Percentiles rank a stretch among this genome's conserved stretches.
These are phyloP conservation scores for Hephaestus fuliginosus DNA, from an alignment of 2,797 vertebrate genomes.

Conservation along the genomic window DNA sequence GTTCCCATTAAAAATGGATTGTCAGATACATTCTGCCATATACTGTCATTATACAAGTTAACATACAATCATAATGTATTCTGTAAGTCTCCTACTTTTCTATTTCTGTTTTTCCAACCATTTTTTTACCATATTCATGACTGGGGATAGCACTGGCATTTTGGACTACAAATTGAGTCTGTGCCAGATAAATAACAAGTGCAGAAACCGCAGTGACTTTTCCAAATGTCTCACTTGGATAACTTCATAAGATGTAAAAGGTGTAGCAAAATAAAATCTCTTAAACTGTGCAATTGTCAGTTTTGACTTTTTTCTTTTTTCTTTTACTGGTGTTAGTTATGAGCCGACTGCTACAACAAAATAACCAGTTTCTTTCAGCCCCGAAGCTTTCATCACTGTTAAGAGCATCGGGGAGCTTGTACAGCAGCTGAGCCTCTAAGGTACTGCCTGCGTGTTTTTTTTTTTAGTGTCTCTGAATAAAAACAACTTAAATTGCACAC, in stretches of 20 bases:
- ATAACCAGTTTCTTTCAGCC: not conserved
- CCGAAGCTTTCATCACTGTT: not conserved
- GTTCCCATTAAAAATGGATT: constrained; percentile 69
- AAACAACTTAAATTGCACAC: constrained; percentile 59
- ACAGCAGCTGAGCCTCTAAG: constrained; percentile 8
- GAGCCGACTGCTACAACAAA: constrained; percentile 18
- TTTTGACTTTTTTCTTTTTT: not conserved
- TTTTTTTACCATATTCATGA: constrained; percentile 18
- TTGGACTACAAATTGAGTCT: constrained; percentile 9
- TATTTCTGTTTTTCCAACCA: constrained; percentile 3
- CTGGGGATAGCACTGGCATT: not conserved
- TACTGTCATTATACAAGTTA: constrained; percentile 46
- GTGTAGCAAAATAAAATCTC: constrained; percentile 49
- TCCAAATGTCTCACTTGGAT: not conserved
- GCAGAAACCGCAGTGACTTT: constrained; percentile 4
- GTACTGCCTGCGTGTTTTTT: constrained; percentile 27
- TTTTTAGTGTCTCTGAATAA: constrained; percentile 38
- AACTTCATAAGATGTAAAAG: constrained; percentile 11
- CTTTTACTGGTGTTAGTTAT: not conserved
- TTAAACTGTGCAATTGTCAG: not conserved
- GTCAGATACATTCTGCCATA: constrained; percentile 69
- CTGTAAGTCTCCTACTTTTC: not conserved
- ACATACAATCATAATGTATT: constrained; percentile 47
- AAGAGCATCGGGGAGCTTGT: constrained; percentile 1
- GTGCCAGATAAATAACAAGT: constrained; percentile 15